These are phyloP conservation scores for Molossus alvarezi DNA, from an alignment of 2,797 vertebrate species.

Conservation along the genomic window DNA sequence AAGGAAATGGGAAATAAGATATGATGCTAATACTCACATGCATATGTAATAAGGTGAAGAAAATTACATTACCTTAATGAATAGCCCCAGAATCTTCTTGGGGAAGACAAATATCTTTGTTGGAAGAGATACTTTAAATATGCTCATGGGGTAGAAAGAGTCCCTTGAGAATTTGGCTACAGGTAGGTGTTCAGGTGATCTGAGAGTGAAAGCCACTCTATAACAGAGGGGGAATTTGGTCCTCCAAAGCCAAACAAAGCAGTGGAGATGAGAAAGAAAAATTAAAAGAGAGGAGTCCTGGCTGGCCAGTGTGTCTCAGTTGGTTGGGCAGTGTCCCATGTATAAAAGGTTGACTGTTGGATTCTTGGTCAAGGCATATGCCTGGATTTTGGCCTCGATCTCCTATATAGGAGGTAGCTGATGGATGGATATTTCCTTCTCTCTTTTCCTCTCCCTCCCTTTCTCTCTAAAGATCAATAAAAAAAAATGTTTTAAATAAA, in stretches of 20 bases:
- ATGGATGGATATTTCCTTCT: no score
- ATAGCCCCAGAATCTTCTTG: background rate
- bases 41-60: background rate
- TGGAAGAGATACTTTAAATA: background rate
- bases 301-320: no score
- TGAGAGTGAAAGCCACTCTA: background rate
- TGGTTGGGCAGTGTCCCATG: no score
- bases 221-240: background rate
- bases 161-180: background rate
- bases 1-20: background rate
- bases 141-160: background rate
- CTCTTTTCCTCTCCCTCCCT: no score
- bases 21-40: background rate
- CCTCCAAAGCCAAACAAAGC: background rate
- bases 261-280: background rate
- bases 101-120: background rate
- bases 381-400: no score
- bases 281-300: background rate
- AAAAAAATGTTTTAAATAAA: background rate
- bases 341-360: no score
- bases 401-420: no score
- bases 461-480: no score
- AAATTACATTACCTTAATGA: background rate
- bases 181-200: background rate
- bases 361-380: no score